These are phyloP conservation scores for Pitta sordida DNA, from an alignment of 2,113 vertebrate species.

Conservation along the genomic window DNA sequence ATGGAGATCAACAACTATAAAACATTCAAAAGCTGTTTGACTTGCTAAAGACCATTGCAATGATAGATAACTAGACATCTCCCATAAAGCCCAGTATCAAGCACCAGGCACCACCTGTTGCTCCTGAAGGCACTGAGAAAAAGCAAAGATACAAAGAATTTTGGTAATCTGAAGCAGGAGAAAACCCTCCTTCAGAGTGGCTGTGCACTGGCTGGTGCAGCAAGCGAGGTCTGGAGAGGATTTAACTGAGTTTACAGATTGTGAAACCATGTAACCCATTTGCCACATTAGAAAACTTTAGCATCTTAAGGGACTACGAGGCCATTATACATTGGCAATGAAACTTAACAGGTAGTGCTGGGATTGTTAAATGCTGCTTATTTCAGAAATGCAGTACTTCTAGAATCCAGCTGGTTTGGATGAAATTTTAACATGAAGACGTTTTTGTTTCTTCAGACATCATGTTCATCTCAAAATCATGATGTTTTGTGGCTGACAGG, in stretches of 20 bases:
- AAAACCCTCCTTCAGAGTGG: not conserved
- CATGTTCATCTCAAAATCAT: not conserved
- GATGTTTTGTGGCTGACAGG: not conserved
- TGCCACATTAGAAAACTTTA: not conserved
- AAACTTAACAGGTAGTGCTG: not conserved
- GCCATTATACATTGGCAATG: not conserved
- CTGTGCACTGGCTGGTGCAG: not conserved
- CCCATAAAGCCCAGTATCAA: not conserved
- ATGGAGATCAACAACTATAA: constrained; percentile 22
- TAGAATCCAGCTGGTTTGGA: not conserved
- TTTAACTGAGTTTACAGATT: not conserved
- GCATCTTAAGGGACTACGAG: not conserved
- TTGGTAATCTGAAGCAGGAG: not conserved
- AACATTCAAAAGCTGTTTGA: constrained; percentile 32
- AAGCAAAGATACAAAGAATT: constrained; percentile 12
- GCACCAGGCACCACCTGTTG: constrained; percentile 58
- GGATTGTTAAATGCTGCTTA: not conserved
- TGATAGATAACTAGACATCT: constrained; percentile 9
- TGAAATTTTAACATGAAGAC: not conserved
- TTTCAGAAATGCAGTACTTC: not conserved
- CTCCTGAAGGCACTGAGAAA: not conserved
- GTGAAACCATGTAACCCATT: not conserved
- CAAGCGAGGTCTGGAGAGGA: not conserved
- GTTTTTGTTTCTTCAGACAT: not conserved
- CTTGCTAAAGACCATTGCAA: constrained; percentile 14